phyloP scores from a whole-genome alignment of 2,797 vertebrate species.

The Darevskia nairensis region DNA sequence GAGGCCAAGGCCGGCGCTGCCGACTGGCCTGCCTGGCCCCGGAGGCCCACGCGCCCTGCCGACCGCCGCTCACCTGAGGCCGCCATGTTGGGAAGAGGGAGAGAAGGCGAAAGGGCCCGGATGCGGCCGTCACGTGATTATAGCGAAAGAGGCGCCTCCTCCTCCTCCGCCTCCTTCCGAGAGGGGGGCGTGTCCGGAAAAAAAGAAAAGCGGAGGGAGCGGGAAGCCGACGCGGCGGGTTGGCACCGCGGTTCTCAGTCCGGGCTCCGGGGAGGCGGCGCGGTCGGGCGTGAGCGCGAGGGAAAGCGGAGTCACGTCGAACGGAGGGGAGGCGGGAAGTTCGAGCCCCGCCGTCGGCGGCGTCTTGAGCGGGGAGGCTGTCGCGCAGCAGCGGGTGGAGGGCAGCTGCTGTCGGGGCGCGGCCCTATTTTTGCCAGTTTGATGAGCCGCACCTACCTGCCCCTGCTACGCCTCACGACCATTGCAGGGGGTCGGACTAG shows the following conservation, averaged over 20 bases:
- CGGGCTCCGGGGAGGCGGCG: neutral
- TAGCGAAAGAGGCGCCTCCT: conserved; percentile 71
- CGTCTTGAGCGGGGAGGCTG: no score
- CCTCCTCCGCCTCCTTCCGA: neutral
- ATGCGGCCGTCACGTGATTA: conserved; percentile 90
- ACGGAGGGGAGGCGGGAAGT: neutral
- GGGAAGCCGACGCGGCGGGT: conserved; percentile 38
- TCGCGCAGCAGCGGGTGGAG: no score
- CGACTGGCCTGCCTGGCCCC: neutral
- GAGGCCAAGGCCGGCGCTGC: neutral
- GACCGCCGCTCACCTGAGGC: conserved; percentile 93
- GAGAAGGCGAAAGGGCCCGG: conserved; percentile 90
- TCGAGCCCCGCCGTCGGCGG: neutral
- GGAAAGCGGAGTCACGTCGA: neutral
- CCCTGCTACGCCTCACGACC: no score
- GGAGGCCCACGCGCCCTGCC: conserved; percentile 52
- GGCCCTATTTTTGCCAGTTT: no score
- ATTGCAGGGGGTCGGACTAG: no score
- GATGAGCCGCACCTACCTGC: no score
- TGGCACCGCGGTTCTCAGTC: conserved; percentile 15
- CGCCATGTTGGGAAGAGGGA: conserved; percentile 96
- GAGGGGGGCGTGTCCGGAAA: conserved; percentile 37
- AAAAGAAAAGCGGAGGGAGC: neutral
- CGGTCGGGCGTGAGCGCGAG: conserved; percentile 11
- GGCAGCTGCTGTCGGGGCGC: no score